Evolutionary conservation across 2,888 invertebrate genomes (phyloP), one percentile per base, ranked within the genome.

Genomic region (Watsonalla binaria): DNA sequence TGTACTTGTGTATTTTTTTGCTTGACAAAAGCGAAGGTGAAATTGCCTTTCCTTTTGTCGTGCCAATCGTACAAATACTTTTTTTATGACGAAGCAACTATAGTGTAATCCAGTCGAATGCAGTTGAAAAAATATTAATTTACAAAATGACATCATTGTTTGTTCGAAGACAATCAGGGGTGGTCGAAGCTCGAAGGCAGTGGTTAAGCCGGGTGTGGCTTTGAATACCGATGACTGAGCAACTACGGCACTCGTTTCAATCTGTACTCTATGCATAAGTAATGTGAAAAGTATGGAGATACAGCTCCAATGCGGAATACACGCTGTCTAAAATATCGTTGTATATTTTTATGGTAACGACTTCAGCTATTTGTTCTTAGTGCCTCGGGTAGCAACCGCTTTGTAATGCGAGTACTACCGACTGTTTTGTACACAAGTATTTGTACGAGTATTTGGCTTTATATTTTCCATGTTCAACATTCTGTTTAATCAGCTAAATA

Each of bases 191-290:
- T 39, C 5, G 77, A 73, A 76, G 78, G 78, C 79, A 76, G 82
- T 74, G 82, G 82, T 78, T 82, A 79, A 82, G 80, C 78, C 84
- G 78, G 76, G 80, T 73, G 78, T 63, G 70, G 80, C 77, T 85
- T 81, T 82, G 87, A 87, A 88, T 87, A 82, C 85, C 85, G 86
- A 86, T 88, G 87, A 87, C 84, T 79, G 65, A 60, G 72, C 86
- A 80, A 82, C 84, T 82, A 81, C 83, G 73, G 77, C 75, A 80
- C 80, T 80, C 86, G 86, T 83, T 89, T 86, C 90, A 90, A 90
- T 90, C 88, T 88, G 80, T 86, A 87, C 80, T 84, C 90, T 88
- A 89, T 89, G 89, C 88, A 88, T 90, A 89, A 88, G 80, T 90
- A 89, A 90, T 90, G 86, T 80, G 85, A 84, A 89, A 89, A 86